Evolutionary conservation across 2,797 vertebrate genomes (phyloP), one percentile per base, ranked within the genome.

Genomic region (Chelon labrosus): DNA sequence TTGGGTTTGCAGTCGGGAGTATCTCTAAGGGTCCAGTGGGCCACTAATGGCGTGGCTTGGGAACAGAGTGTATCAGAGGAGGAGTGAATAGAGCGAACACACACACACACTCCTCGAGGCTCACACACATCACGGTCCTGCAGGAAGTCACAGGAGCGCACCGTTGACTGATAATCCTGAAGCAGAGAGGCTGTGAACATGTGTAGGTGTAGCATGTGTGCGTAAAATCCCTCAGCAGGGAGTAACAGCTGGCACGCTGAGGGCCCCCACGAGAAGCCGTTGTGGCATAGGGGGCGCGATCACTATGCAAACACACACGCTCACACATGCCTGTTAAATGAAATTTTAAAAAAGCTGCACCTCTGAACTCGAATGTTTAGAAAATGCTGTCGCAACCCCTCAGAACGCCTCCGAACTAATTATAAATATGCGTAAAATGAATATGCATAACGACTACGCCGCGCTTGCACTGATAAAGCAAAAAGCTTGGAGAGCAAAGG

Each of bases 371-470:
- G 4, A 65, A 75, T 77, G 86, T 86, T 90, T 77, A 58, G 71
- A 83, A 89, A 88, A 87, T 66, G 75, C 83, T 82, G 82, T 86
- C 85, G 87, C 65, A 79, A 85, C 77, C 79, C 84, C 54, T 84
- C 84, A 5, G 31, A 87, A 79, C 7, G 63, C 64, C 65, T 50
- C 70, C 69, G 71, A 91, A 88, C 83, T 88, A 86, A 92, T 91
- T 89, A 89, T 82, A 85, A 91, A 91, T 88, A 82, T 71, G 84
- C 74, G 78, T 87, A 84, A 89, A 88, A 87, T 91, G 71, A 91
- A 85, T 85, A 90, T 88, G 87, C 86, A 91, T 76, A 85, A 91
- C 86, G 64, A 87, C 73, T 75, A 55, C 49, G 85, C 73, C 75
- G 70, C 77, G 61, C 80, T 83, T 57, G 68, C 73, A 58, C 83